Conservation (phyloP, 92 coral and sea anemone species). For the Phenganax stokvisi region DNA sequence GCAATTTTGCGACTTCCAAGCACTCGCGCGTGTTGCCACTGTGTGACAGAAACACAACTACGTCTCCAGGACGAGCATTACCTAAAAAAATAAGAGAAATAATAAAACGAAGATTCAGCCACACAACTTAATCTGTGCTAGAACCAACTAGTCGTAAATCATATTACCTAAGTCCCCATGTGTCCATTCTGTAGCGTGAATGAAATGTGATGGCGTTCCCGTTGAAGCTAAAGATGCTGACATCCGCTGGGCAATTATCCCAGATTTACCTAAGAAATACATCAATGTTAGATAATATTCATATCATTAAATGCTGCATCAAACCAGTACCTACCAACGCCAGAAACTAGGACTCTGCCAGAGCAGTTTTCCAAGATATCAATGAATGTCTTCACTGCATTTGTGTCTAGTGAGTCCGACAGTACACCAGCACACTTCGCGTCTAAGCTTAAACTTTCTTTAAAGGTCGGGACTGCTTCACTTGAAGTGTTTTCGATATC, state of each 20-base stretch:
- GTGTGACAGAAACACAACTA: constrained; percentile 29
- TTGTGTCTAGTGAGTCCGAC: constrained; percentile 11
- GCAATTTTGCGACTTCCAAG: constrained; percentile 6
- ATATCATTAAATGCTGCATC: too few relatives aligned
- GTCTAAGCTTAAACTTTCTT: constrained; percentile 26
- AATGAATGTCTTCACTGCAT: neutral
- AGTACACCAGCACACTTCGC: constrained; percentile 13
- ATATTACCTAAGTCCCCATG: constrained; percentile 35
- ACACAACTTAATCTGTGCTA: too few relatives aligned
- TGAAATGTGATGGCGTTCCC: constrained; percentile 35
- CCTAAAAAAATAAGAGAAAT: constrained; percentile 3
- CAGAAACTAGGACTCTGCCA: constrained; percentile 33
- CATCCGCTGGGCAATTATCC: constrained; percentile 34
- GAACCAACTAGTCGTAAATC: neutral
- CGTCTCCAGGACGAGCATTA: constrained; percentile 34
- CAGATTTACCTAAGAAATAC: constrained; percentile 23
- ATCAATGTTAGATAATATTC: too few relatives aligned
- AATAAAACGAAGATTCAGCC: too few relatives aligned
- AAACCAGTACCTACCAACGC: constrained; percentile 23
- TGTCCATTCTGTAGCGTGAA: constrained; percentile 27
- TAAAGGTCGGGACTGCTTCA: neutral
- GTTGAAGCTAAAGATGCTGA: constrained; percentile 26
- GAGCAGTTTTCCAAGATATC: constrained; percentile 28
- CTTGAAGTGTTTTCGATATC: neutral
- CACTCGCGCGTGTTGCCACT: constrained; percentile 35